Base-by-base conservation (phyloP, 1,140 invertebrate genomes). In the Ostrea edulis region DNA sequence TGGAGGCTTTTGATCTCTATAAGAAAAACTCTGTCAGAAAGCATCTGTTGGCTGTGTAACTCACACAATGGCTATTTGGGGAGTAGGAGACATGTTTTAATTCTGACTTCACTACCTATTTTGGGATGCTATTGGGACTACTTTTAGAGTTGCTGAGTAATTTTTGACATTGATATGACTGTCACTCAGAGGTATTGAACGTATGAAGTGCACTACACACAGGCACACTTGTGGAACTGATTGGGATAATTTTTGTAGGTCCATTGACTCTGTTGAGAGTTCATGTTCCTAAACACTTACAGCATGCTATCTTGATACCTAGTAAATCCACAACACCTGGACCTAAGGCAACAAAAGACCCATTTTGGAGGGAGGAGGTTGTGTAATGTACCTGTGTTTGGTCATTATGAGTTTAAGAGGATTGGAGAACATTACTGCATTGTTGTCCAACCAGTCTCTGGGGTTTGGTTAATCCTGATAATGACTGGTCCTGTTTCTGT, bases 141-240 rank as follows among this genome's bases (percentile, higher is more conserved):
- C 12, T 29, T 77, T 77, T 77, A 35, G 68, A 77, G 68, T 25
- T 17, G 68, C 68, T 77, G 68, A 77, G 68, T 77, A 77, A 77
- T 77, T 3, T 77, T 12, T 58, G 55, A 58, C 20, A 12, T 17
- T 17, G 14, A 20, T 62, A 20, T 20, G 7, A 20, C 0, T n/a
- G n/a, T 62, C 20, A 62, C 55, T 62, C 55, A 62, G 55, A 62
- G 55, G 14, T 62, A 20, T 62, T 17, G 14, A 17, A 0, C 12
- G 20, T 20, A 62, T 62, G n/a, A 8, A 62, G 12, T 62, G 55
- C 14, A 20, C 14, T 62, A 62, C n/a, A n/a, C 55, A 20, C 14
- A 58, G 55, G 14, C 17, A 20, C 55, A 58, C 55, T 20, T 58
- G 55, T 58, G 20, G 20, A 58, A 58, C 55, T 58, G 55, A 0